phyloP scores from a whole-genome alignment of 2,888 invertebrate genomes.

The Apantesis nais region DNA sequence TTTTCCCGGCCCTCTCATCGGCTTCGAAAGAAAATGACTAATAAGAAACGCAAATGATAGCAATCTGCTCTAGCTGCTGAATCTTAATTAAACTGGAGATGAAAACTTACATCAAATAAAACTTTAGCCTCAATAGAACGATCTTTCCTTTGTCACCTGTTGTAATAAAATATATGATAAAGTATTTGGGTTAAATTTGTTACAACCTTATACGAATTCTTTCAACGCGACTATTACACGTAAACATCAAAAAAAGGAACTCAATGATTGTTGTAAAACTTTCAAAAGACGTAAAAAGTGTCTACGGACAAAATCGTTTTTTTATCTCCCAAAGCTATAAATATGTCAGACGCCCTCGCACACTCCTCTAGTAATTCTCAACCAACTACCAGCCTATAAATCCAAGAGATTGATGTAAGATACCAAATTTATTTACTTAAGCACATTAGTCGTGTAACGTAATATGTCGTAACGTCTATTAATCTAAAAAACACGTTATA shows the following conservation, averaged over 20 bases:
- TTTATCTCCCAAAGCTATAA: constrained; percentile 74
- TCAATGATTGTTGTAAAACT: constrained; percentile 57
- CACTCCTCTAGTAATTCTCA: constrained; percentile 62
- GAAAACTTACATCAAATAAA: constrained; percentile 54
- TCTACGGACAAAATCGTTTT: constrained; percentile 62
- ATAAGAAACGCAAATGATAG: constrained; percentile 76
- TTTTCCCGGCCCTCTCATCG: constrained; percentile 67
- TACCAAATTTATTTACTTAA: constrained; percentile 78
- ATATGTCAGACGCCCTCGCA: constrained; percentile 76
- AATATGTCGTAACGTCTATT: constrained; percentile 75
- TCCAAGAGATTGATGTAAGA: constrained; percentile 79
- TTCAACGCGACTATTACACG: constrained; percentile 58
- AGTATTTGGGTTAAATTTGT: constrained; percentile 35
- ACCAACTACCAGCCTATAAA: constrained; percentile 74
- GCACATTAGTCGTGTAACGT: constrained; percentile 74
- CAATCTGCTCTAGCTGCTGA: constrained; percentile 62
- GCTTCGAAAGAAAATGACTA: constrained; percentile 69
- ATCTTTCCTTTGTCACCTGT: constrained; percentile 26
- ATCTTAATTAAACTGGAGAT: constrained; percentile 72
- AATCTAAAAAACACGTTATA: constrained; percentile 71
- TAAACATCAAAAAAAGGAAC: constrained; percentile 55
- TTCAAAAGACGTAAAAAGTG: constrained; percentile 67
- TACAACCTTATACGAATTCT: constrained; percentile 66
- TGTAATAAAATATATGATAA: constrained; percentile 41
- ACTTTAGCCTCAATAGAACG: constrained; percentile 33